phyloP scores from a whole-genome alignment of 2,797 vertebrate species.

The Cyclopterus lumpus region DNA sequence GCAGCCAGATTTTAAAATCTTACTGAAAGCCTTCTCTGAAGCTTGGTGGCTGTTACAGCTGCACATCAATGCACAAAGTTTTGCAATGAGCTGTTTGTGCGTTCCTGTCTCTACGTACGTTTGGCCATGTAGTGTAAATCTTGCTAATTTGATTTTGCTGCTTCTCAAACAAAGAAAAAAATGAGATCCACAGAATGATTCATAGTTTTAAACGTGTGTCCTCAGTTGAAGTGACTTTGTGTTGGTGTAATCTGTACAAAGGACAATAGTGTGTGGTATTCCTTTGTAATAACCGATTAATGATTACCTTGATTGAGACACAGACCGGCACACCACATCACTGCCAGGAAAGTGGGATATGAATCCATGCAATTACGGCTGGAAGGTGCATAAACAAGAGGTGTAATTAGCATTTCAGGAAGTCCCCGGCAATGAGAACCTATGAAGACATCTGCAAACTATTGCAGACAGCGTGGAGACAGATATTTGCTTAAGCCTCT shows the following conservation, averaged over 20 bases:
- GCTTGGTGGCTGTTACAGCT: too few species aligned
- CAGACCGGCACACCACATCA: slow-evolving; percentile 94
- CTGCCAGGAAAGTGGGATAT: slow-evolving; percentile 92
- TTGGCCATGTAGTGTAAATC: background rate
- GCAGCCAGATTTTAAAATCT: background rate
- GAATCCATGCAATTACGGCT: slow-evolving; percentile 95
- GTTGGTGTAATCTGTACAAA: background rate
- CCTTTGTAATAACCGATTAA: background rate
- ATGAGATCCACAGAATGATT: background rate
- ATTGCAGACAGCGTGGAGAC: background rate
- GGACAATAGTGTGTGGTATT: background rate
- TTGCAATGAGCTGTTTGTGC: background rate
- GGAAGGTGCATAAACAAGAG: slow-evolving; percentile 18
- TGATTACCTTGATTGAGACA: slow-evolving; percentile 94
- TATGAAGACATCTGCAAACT: slow-evolving; percentile 36
- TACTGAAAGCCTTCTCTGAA: background rate
- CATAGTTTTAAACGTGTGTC: background rate
- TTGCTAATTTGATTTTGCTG: background rate
- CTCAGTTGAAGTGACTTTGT: background rate
- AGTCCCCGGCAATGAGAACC: slow-evolving; percentile 23
- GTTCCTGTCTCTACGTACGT: background rate
- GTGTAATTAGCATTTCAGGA: slow-evolving; percentile 13
- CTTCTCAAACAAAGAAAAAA: background rate
- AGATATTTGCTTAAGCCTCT: background rate
- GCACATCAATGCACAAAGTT: background rate